Conservation (phyloP, 1,140 invertebrate genomes). For the Drosophila parvula region DNA sequence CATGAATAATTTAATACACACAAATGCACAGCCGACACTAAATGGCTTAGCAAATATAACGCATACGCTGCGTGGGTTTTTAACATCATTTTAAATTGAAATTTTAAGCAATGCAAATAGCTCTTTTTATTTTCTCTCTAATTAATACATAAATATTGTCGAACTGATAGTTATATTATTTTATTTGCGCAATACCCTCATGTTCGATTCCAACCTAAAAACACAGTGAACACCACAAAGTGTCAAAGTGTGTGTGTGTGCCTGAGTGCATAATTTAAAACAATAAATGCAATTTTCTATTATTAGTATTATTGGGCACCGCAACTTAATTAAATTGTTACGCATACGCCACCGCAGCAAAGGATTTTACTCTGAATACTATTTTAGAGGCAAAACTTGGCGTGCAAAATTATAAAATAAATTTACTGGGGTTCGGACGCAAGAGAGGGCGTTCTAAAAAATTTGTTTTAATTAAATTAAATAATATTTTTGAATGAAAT, state of each 20-base stretch:
- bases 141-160: constrained; percentile 45
- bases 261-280: constrained; percentile 60
- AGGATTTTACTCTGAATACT: neutral
- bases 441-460: neutral
- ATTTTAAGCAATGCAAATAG: constrained; percentile 33
- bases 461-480: neutral
- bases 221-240: constrained; percentile 30
- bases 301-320: constrained; percentile 58
- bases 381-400: constrained; percentile 15
- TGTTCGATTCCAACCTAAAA: neutral
- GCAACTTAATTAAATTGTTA: constrained; percentile 76
- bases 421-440: neutral
- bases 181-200: constrained; percentile 18
- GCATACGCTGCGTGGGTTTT: constrained; percentile 36
- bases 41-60: constrained; percentile 53
- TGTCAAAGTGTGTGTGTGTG: constrained; percentile 27
- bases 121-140: constrained; percentile 6
- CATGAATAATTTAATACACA: constrained; percentile 55
- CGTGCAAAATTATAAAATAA: neutral
- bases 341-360: constrained; percentile 42
- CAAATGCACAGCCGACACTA: constrained; percentile 23
- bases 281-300: constrained; percentile 57
- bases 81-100: constrained; percentile 28
- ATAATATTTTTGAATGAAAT: neutral
- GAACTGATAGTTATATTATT: constrained; percentile 27